A percentile compares a stretch with the other conserved stretches of the same genome.
Evolutionary conservation across 2,888 invertebrate genomes (phyloP).

Genomic region (Cantharis lateralis): DNA sequence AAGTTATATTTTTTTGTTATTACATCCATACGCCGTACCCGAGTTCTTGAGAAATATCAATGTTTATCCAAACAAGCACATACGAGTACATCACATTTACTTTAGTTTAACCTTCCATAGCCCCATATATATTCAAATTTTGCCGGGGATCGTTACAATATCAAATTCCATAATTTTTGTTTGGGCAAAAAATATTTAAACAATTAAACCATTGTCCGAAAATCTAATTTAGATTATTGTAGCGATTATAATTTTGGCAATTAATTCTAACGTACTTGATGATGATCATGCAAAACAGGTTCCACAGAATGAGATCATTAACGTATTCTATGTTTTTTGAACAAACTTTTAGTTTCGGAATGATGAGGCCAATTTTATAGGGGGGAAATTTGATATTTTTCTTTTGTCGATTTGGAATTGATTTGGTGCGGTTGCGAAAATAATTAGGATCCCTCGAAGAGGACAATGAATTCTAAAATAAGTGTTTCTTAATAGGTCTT

Average conservation of each 20-base stretch:
- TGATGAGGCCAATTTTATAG: background rate
- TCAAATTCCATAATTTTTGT: background rate
- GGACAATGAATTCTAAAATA: background rate
- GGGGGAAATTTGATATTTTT: background rate
- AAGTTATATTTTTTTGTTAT: background rate
- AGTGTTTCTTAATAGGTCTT: conserved; percentile 3
- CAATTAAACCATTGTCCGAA: background rate
- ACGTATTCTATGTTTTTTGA: background rate
- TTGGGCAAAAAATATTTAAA: background rate
- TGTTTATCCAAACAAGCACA: too few relatives aligned
- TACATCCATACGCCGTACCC: background rate
- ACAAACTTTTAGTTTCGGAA: background rate
- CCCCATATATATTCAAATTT: too few relatives aligned
- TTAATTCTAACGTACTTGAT: background rate
- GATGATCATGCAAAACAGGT: background rate
- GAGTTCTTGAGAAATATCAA: background rate
- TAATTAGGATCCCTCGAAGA: background rate
- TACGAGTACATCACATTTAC: background rate
- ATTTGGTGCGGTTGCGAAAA: background rate
- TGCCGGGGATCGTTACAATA: background rate
- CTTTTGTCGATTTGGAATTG: background rate
- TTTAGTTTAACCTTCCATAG: too few relatives aligned
- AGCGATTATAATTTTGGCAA: background rate
- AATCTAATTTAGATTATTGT: background rate
- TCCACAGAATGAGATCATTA: background rate